Conservation (phyloP, 2,113 vertebrate genomes). For the Protobothrops mucrosquamatus region DNA sequence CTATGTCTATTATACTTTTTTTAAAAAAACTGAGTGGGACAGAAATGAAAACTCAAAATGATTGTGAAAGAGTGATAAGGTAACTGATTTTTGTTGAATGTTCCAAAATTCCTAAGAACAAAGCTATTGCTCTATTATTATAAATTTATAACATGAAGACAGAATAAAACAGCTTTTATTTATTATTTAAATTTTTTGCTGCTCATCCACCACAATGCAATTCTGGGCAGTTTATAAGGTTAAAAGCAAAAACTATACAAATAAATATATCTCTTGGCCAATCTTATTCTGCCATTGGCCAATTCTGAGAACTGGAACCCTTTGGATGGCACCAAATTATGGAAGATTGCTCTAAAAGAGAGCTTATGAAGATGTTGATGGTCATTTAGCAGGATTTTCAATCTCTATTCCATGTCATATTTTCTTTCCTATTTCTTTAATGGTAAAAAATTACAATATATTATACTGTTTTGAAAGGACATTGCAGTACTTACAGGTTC, state of each 20-base stretch:
- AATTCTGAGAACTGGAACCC: background rate
- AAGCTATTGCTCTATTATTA: background rate
- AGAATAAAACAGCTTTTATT: background rate
- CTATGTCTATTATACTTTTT: background rate
- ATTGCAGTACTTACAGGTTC: background rate
- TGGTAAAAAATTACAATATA: background rate
- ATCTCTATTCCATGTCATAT: constrained; percentile 33
- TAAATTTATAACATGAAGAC: background rate
- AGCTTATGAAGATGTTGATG: background rate
- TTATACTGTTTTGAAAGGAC: background rate
- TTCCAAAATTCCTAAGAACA: background rate
- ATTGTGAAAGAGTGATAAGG: background rate
- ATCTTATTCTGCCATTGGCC: background rate
- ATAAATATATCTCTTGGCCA: background rate
- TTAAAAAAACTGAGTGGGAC: background rate
- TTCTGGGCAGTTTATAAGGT: background rate
- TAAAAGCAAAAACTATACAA: background rate
- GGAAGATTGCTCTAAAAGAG: background rate
- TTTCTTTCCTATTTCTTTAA: constrained; percentile 11
- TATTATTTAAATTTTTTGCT: background rate
- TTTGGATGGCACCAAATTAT: background rate
- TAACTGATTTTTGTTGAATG: background rate
- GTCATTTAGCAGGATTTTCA: constrained; percentile 1
- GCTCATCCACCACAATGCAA: background rate
- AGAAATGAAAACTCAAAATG: background rate